Base-by-base conservation (phyloP, 2,888 invertebrate species). In the Drosophila multiciliata region DNA sequence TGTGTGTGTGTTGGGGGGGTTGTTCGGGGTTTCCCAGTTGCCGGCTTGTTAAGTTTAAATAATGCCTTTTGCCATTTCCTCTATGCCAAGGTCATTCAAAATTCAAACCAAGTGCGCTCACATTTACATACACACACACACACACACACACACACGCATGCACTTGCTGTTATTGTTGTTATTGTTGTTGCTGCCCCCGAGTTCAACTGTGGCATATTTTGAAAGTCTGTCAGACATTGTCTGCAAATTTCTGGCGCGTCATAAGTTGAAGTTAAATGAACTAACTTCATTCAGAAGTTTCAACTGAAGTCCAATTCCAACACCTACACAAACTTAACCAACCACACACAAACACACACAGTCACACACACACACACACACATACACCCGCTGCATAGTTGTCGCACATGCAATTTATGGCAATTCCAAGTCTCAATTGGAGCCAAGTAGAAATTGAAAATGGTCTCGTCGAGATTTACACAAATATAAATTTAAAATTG, bases 31-130 rank as follows among this genome's bases (percentile, higher is more conserved):
- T 54, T 66, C 71, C 86, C 90, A 83, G 66, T 81, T 87, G 83
- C 76, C 76, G 78, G 82, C 83, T 83, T 78, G 88, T 81, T 84
- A 83, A 81, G 81, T 89, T 91, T 83, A 88, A 91, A 87, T 91
- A 87, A 90, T 90, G 89, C 85, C 75, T 86, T 90, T 82, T 85
- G 83, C 86, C 83, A 83, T 78, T 90, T 90, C 90, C 83, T 85
- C 88, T 91, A 87, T 92, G 91, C 92, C 92, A 93, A 93, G 93
- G 92, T 93, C 93, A 93, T 93, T 92, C 90, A 89, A 92, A 93
- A 93, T 93, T 92, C 93, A 93, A 89, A 92, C 89, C 89, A 87
- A 90, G 85, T 78, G 73, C 69, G 73, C 75, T 69, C 61, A 75
- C 75, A 72, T 57, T 81, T 45, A 60, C 62, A 80, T 35, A 49